These are phyloP conservation scores for Misgurnus anguillicaudatus DNA, from an alignment of 2,113 vertebrate genomes.

Conservation along the genomic window DNA sequence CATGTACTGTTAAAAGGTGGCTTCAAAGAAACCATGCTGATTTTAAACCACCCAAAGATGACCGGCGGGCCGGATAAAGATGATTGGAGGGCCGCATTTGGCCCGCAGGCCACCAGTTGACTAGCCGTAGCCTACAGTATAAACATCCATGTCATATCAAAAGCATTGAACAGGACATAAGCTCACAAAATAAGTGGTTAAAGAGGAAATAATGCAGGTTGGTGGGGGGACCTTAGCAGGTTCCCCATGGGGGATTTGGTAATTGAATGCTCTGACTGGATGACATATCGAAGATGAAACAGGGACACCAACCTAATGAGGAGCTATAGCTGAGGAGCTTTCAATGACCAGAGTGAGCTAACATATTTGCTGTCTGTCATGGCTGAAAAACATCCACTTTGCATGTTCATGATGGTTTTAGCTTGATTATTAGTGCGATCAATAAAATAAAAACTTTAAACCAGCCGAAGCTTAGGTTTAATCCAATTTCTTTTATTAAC, in stretches of 20 bases:
- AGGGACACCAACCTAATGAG: conserved; percentile 72
- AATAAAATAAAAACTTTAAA: background rate
- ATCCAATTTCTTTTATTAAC: no score
- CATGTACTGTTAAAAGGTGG: no score
- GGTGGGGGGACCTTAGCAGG: conserved; percentile 20
- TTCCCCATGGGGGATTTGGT: conserved; percentile 33
- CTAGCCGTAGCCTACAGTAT: no score
- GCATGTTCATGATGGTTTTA: background rate
- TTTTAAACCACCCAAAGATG: no score
- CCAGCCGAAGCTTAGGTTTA: no score
- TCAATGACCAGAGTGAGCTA: conserved; percentile 51
- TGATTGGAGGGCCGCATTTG: no score
- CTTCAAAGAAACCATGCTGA: no score
- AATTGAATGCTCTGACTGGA: conserved; percentile 32
- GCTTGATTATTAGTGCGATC: background rate
- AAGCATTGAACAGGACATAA: background rate
- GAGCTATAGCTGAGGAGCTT: conserved; percentile 68
- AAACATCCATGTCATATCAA: no score
- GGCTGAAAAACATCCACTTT: background rate
- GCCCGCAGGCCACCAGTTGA: no score
- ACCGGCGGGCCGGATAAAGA: no score
- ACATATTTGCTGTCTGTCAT: conserved; percentile 20
- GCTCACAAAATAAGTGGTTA: conserved; percentile 45
- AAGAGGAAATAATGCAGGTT: conserved; percentile 17
- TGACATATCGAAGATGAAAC: conserved; percentile 69